Percentiles rank a stretch among this genome's conserved stretches.
Conservation (phyloP, 2,113 vertebrate species). For the Saccopteryx bilineata region DNA sequence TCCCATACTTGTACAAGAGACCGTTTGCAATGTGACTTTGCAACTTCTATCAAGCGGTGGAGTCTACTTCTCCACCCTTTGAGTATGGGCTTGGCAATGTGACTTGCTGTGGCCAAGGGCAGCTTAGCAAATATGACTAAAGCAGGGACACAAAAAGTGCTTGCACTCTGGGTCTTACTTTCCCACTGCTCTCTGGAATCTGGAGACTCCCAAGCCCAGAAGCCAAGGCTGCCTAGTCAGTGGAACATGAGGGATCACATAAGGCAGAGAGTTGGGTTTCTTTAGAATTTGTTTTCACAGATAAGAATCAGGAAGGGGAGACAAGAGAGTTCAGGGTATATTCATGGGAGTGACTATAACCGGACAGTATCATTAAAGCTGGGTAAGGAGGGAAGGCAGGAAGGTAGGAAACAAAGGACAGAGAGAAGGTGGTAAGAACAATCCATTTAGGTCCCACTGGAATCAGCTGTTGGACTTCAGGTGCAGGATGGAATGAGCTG, state of each 20-base stretch:
- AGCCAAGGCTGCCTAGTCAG: not conserved
- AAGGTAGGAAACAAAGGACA: not conserved
- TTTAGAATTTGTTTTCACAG: not conserved
- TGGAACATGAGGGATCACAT: not conserved
- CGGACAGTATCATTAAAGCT: not conserved
- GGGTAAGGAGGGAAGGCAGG: not conserved
- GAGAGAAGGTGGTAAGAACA: not conserved
- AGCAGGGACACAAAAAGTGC: not conserved
- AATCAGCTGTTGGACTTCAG: not conserved
- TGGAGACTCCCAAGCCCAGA: not conserved
- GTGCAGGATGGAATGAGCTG: not conserved
- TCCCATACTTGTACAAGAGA: not conserved
- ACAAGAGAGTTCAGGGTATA: not conserved
- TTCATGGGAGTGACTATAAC: not conserved
- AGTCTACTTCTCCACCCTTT: not conserved
- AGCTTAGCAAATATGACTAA: not conserved
- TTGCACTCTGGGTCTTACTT: not conserved
- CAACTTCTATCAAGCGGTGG: not conserved
- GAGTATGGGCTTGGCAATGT: not conserved
- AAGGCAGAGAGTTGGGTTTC: not conserved
- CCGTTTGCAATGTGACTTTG: not conserved
- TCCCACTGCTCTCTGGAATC: not conserved
- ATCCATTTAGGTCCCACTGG: not conserved
- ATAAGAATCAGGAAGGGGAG: not conserved
- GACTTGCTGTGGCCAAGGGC: not conserved